phyloP scores from a whole-genome alignment of 2,888 invertebrate genomes.

The Chloroclystis v-ata region DNA sequence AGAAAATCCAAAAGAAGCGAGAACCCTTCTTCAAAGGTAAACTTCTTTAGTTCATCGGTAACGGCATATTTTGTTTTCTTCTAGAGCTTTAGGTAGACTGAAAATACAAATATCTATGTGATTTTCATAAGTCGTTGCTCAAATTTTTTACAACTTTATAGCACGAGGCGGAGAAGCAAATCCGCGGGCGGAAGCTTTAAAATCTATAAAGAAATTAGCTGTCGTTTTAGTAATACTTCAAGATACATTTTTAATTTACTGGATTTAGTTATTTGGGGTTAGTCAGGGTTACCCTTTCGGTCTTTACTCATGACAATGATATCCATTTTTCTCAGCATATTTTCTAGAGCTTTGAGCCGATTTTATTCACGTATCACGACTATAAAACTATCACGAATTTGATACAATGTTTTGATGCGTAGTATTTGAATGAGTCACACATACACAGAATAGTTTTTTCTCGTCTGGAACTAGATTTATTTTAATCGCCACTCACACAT shows the following conservation, averaged over 20 bases:
- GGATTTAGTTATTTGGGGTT: neutral
- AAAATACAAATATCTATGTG: too few relatives aligned
- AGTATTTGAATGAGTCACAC: conserved; percentile 12
- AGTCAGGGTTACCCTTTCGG: neutral
- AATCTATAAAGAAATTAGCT: neutral
- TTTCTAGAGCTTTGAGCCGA: neutral
- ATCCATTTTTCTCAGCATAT: too few relatives aligned
- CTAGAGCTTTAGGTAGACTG: too few relatives aligned
- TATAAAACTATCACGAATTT: neutral
- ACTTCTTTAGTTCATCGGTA: too few relatives aligned
- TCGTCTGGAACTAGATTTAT: conserved; percentile 15
- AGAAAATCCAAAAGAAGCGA: conserved; percentile 51
- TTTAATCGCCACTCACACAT: conserved; percentile 6
- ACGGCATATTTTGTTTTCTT: too few relatives aligned
- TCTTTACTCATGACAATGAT: too few relatives aligned
- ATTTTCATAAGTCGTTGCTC: too few relatives aligned
- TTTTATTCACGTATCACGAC: neutral
- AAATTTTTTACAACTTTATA: too few relatives aligned
- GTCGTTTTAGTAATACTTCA: neutral
- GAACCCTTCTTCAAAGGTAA: conserved; percentile 82
- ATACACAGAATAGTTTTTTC: conserved; percentile 7
- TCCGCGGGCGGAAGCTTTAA: too few relatives aligned
- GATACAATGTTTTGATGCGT: conserved; percentile 12
- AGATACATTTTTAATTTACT: neutral
- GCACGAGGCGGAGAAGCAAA: too few relatives aligned